Percentiles rank a stretch among this genome's conserved stretches.
phyloP scores from a whole-genome alignment of 23 tunicate genomes.

The Aplidium turbinatum region DNA sequence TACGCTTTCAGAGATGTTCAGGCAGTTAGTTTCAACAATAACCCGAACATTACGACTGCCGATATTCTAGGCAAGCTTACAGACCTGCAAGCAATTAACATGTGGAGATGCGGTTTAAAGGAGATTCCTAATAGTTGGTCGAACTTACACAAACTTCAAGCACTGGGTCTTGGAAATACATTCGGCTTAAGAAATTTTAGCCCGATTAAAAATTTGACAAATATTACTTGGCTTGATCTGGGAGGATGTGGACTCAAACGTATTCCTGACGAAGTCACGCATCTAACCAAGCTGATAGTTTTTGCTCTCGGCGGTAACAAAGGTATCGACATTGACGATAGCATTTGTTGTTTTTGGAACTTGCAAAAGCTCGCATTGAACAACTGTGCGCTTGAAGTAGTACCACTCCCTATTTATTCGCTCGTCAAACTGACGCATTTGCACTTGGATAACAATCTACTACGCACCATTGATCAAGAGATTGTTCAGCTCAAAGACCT shows the following conservation, averaged over 20 bases:
- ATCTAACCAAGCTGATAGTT: constrained; percentile 76
- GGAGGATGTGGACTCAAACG: constrained; percentile 81
- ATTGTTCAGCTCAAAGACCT: constrained; percentile 70
- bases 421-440: constrained; percentile 66
- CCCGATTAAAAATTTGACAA: constrained; percentile 54
- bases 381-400: constrained; percentile 56
- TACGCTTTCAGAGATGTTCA: constrained; percentile 92
- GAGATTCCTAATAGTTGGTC: constrained; percentile 73
- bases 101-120: constrained; percentile 77
- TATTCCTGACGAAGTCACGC: constrained; percentile 80
- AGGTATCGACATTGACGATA: constrained; percentile 78
- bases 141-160: constrained; percentile 58
- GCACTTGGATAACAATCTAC: constrained; percentile 77
- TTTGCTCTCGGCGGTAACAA: constrained; percentile 82
- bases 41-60: constrained; percentile 64
- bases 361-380: constrained; percentile 79
- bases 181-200: constrained; percentile 41
- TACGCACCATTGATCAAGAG: constrained; percentile 49
- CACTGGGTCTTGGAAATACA: constrained; percentile 81
- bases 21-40: constrained; percentile 91
- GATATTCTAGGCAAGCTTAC: constrained; percentile 77
- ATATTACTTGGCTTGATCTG: constrained; percentile 80
- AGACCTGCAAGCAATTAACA: constrained; percentile 82
- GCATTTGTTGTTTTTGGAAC: constrained; percentile 77
- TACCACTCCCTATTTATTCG: constrained; percentile 62